Evolutionary conservation across 1,140 invertebrate species (phyloP).

Genomic region (Papilio helenus): DNA sequence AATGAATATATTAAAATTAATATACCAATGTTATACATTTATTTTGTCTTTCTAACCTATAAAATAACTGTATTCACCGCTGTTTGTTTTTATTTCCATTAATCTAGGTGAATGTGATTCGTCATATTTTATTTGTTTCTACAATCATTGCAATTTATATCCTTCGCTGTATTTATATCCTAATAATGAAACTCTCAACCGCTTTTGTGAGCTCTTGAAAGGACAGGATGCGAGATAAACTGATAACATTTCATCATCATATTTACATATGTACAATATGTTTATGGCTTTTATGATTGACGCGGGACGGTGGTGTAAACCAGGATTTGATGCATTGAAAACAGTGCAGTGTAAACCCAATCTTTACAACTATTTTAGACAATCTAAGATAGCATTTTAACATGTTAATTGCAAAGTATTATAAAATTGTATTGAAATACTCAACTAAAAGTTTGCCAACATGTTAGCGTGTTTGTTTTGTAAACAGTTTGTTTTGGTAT

Average conservation of each 20-base stretch:
- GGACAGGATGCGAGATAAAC: constrained; percentile 24
- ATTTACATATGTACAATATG: constrained; percentile 17
- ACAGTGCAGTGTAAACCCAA: not conserved
- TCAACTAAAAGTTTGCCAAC: not conserved
- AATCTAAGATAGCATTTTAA: no score
- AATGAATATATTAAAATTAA: no score
- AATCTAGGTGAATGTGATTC: no score
- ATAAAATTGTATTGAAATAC: not conserved
- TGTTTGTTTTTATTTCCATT: no score
- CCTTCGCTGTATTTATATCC: not conserved
- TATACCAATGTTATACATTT: no score
- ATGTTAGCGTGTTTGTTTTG: constrained; percentile 7
- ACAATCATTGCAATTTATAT: not conserved
- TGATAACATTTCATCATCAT: constrained; percentile 9
- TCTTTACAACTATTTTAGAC: no score
- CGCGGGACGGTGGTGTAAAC: not conserved
- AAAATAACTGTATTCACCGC: no score
- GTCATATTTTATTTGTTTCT: not conserved
- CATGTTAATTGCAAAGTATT: not conserved
- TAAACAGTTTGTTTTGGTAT: constrained; percentile 5
- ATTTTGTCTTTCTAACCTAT: no score
- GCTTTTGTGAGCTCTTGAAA: constrained; percentile 18
- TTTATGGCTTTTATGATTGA: constrained; percentile 19
- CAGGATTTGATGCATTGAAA: not conserved
- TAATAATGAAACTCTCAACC: not conserved